phyloP scores from a whole-genome alignment of 2,797 vertebrate species.

The Squalus acanthias region DNA sequence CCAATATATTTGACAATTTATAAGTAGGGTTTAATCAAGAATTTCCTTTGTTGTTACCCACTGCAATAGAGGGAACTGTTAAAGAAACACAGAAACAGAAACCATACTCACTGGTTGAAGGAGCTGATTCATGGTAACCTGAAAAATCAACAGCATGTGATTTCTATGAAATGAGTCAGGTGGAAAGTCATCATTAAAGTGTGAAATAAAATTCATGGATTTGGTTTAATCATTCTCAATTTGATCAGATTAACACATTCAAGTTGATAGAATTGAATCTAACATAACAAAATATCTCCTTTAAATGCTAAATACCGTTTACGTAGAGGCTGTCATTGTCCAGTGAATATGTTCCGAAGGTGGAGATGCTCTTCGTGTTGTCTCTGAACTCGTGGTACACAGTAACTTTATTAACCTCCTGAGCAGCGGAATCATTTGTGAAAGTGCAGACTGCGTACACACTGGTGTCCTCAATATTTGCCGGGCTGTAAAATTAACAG shows the following conservation, averaged over 20 bases:
- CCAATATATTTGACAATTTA: neutral
- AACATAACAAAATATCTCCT: neutral
- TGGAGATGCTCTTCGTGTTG: neutral
- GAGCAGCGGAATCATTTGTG: neutral
- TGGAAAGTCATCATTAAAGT: neutral
- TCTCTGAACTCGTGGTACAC: neutral
- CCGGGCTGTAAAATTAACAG: neutral
- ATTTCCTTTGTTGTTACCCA: too few relatives aligned
- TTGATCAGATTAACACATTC: too few relatives aligned
- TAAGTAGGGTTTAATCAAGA: neutral
- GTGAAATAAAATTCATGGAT: neutral
- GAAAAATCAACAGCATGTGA: neutral
- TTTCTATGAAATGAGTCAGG: neutral
- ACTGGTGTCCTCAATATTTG: neutral
- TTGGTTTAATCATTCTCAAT: too few relatives aligned
- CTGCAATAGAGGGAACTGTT: too few relatives aligned
- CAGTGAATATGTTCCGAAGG: neutral
- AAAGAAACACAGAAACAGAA: neutral
- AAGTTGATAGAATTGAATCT: neutral
- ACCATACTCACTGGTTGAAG: neutral
- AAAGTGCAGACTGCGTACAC: neutral
- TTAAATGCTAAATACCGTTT: neutral
- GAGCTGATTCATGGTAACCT: neutral
- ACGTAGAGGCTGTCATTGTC: slow-evolving; percentile 6
- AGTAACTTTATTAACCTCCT: neutral